Evolutionary conservation across 2,113 vertebrate genomes (phyloP).

Genomic region (Peromyscus maniculatus): DNA sequence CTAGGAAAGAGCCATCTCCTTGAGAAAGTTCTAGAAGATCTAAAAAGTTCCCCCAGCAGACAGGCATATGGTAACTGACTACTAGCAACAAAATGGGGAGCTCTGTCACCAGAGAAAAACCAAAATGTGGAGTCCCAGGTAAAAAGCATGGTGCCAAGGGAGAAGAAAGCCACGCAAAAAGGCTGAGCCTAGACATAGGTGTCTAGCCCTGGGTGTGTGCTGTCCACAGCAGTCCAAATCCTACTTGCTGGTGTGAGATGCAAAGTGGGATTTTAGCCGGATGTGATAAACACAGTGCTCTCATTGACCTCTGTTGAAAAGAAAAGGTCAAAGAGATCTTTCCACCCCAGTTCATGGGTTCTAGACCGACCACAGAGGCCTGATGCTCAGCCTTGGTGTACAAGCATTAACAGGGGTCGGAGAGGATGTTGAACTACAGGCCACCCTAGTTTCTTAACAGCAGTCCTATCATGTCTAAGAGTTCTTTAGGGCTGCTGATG

Average conservation of each 20-base stretch:
- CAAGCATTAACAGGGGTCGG: rapidly evolving
- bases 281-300: rapidly evolving
- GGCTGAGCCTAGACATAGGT: not conserved
- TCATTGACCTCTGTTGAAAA: not conserved
- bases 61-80: not conserved
- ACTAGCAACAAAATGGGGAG: not conserved
- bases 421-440: rapidly evolving
- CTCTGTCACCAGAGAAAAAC: not conserved
- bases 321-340: not conserved
- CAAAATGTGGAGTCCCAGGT: not conserved
- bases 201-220: not conserved
- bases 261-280: not conserved
- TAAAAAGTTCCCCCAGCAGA: not conserved
- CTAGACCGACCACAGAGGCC: not conserved
- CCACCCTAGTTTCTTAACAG: not conserved
- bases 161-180: not conserved
- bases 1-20: not conserved
- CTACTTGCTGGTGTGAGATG: not conserved
- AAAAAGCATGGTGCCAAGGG: not conserved
- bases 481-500: no score
- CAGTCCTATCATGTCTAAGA: not conserved
- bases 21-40: not conserved
- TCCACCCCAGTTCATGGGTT: not conserved
- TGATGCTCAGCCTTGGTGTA: not conserved
- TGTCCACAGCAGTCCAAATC: not conserved